Conservation (phyloP, 1,140 invertebrate species). For the Diorhabda elongata region DNA sequence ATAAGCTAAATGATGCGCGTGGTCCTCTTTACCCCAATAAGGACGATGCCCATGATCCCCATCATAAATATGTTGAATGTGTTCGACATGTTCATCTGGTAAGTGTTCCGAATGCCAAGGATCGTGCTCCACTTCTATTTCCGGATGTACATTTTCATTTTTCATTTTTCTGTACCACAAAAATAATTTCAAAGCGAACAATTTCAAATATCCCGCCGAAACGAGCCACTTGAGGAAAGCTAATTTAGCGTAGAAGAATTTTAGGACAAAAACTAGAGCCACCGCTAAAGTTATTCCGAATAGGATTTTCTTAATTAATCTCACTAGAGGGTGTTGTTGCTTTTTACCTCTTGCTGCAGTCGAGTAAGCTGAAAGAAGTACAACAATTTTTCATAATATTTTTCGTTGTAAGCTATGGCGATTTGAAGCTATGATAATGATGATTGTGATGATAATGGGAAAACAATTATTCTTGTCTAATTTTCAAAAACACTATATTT, state of each 20-base stretch:
- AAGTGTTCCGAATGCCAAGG: not conserved
- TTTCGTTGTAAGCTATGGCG: not conserved
- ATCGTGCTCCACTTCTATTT: not conserved
- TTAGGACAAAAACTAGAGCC: not conserved
- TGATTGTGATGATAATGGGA: not conserved
- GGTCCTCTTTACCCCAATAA: conserved; percentile 9
- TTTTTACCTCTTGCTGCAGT: conserved; percentile 6
- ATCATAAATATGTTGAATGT: no score
- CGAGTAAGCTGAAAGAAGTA: not conserved
- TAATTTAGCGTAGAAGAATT: conserved; percentile 1
- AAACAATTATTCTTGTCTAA: no score
- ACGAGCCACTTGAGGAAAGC: not conserved
- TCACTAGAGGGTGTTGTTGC: not conserved
- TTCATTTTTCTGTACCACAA: conserved; percentile 1
- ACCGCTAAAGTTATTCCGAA: not conserved
- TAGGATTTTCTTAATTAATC: not conserved
- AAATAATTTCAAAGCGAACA: not conserved
- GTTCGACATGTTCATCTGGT: not conserved
- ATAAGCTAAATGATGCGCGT: conserved; percentile 14
- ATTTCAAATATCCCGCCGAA: not conserved
- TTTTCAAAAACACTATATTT: no score
- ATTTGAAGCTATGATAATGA: not conserved
- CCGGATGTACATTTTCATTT: not conserved
- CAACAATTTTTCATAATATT: conserved; percentile 2
- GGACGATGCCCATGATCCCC: not conserved